phyloP scores from a whole-genome alignment of 2,113 vertebrate species.

The Rhagologus leucostigma region DNA sequence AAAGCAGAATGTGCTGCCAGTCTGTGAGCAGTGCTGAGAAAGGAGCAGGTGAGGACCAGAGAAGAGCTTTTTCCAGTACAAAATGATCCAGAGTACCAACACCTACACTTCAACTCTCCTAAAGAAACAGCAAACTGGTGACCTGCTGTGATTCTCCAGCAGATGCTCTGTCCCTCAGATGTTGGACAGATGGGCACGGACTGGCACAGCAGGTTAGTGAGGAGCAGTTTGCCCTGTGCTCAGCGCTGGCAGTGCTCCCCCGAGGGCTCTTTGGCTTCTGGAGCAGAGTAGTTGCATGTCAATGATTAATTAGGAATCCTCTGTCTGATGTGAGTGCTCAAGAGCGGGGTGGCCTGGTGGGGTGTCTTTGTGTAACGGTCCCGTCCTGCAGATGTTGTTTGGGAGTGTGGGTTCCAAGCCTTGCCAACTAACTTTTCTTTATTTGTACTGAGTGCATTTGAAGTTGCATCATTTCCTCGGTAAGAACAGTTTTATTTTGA shows the following conservation, averaged over 20 bases:
- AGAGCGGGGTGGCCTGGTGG: neutral
- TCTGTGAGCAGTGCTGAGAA: neutral
- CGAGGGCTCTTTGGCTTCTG: neutral
- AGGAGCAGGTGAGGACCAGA: neutral
- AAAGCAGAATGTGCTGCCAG: neutral
- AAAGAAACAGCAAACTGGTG: neutral
- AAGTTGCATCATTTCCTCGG: constrained; percentile 73
- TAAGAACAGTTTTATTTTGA: constrained; percentile 54
- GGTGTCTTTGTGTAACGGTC: neutral
- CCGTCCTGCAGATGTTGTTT: constrained; percentile 67
- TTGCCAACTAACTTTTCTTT: constrained; percentile 51
- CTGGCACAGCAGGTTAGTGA: neutral
- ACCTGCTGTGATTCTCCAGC: neutral
- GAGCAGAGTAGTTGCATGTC: neutral
- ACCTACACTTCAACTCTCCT: neutral
- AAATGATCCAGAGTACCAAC: neutral
- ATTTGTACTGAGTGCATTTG: constrained; percentile 50
- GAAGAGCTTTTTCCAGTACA: neutral
- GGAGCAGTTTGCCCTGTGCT: neutral
- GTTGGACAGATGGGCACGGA: neutral
- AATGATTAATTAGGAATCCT: neutral
- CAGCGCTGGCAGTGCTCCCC: neutral
- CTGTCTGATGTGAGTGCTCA: neutral
- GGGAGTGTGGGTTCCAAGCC: constrained; percentile 26
- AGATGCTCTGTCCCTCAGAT: neutral